A percentile compares a stretch with the other conserved stretches of the same genome.
Conservation (phyloP, 2,888 invertebrate genomes). For the Sesia bembeciformis region DNA sequence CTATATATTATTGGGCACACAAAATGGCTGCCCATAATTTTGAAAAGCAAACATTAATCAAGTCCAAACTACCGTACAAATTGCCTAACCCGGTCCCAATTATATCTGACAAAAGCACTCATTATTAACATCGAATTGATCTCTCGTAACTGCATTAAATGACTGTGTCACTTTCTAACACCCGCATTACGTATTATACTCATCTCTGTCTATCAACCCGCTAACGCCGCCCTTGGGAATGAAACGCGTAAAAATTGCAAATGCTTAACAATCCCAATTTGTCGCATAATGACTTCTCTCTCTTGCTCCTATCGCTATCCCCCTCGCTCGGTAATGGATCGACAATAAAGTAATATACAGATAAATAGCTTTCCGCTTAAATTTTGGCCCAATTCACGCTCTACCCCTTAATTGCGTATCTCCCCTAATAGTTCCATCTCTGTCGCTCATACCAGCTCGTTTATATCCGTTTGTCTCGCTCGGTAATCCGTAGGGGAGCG, state of each 20-base stretch:
- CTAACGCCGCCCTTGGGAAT: constrained; percentile 1
- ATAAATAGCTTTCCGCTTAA: constrained; percentile 70
- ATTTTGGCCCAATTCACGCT: constrained; percentile 67
- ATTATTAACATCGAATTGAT: constrained; percentile 46
- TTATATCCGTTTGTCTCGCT: constrained; percentile 25
- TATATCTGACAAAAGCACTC: constrained; percentile 39
- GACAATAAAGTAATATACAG: constrained; percentile 72
- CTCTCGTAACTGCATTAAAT: constrained; percentile 27
- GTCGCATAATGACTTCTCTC: constrained; percentile 26
- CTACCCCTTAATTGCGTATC: constrained; percentile 64
- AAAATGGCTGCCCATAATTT: constrained; percentile 35
- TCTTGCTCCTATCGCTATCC: constrained; percentile 27
- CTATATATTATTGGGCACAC: constrained; percentile 8
- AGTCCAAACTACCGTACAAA: constrained; percentile 26
- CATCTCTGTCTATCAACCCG: constrained; percentile 1
- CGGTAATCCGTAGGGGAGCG: constrained; percentile 45
- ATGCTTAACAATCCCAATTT: constrained; percentile 45
- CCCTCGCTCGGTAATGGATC: constrained; percentile 58
- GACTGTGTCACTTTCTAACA: constrained; percentile 11
- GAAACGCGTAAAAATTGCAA: constrained; percentile 34
- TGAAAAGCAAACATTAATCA: constrained; percentile 47
- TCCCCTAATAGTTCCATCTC: constrained; percentile 42
- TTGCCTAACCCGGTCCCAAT: constrained; percentile 36
- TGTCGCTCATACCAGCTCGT: constrained; percentile 16
- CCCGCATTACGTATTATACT: background rate